Conservation (phyloP, 2,113 vertebrate species). For the Lonchura striata region DNA sequence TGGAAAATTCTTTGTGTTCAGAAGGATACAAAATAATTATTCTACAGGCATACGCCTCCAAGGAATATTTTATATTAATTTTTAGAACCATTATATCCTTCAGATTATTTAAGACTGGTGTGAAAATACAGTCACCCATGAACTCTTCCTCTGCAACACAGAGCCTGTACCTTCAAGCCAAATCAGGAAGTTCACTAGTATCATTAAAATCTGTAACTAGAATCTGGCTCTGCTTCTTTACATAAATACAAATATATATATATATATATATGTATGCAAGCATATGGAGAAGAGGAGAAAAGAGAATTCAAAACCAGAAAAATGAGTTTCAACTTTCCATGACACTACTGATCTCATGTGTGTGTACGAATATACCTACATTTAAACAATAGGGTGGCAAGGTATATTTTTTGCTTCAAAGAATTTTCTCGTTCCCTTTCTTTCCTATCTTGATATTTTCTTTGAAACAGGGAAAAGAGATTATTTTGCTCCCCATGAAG, state of each 20-base stretch:
- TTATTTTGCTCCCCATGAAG: not conserved
- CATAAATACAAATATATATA: no score
- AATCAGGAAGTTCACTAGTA: not conserved
- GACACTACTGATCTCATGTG: not conserved
- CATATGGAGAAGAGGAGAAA: not conserved
- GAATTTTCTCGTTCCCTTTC: not conserved
- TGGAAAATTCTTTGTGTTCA: not conserved
- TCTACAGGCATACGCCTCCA: not conserved
- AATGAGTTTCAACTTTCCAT: not conserved
- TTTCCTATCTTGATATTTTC: not conserved
- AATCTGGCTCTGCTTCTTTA: not conserved
- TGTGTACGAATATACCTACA: not conserved
- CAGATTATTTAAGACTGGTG: not conserved
- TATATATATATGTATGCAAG: not conserved
- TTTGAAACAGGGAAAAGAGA: not conserved
- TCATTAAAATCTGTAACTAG: not conserved
- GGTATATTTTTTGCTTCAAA: not conserved
- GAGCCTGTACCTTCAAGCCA: not conserved
- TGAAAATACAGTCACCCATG: not conserved
- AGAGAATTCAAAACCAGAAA: not conserved
- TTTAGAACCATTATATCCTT: not conserved
- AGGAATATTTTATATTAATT: not conserved
- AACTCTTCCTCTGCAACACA: not conserved
- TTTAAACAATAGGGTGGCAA: not conserved
- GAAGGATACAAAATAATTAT: not conserved